Evolutionary conservation across 2,797 vertebrate species (phyloP).

Genomic region (Borostomias antarcticus): DNA sequence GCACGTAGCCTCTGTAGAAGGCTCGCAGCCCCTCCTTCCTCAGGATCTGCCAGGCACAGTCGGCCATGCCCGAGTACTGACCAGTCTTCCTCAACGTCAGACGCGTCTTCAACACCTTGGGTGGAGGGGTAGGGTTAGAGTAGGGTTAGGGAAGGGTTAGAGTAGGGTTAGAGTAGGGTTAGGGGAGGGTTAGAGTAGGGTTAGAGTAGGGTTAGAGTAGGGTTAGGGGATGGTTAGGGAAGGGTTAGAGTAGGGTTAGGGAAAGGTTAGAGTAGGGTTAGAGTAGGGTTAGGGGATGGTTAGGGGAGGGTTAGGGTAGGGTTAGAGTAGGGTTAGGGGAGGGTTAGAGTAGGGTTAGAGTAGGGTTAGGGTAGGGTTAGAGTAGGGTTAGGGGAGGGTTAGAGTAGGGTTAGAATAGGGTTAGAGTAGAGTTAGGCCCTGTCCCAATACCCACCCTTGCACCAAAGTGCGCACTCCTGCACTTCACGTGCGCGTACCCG

Average conservation of each 20-base stretch:
- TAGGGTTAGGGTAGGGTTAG: too few species aligned
- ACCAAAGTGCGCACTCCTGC: too few species aligned
- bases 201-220: too few species aligned
- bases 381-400: too few species aligned
- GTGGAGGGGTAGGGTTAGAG: background rate
- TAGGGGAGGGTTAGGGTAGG: too few species aligned
- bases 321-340: background rate
- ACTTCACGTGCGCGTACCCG: too few species aligned
- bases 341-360: background rate
- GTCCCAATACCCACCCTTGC: too few species aligned
- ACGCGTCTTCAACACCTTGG: constrained; percentile 91
- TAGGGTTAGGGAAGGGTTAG: background rate
- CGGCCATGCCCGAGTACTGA: constrained; percentile 86
- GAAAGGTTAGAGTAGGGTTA: too few species aligned
- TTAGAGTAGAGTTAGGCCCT: background rate
- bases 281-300: too few species aligned
- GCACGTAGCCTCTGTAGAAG: constrained; percentile 93
- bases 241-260: background rate
- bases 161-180: background rate
- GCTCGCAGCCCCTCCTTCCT: constrained; percentile 83
- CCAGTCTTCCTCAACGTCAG: constrained; percentile 89
- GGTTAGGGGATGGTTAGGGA: background rate
- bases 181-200: too few species aligned
- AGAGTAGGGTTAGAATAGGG: too few species aligned
- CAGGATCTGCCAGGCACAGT: constrained; percentile 89